Percentiles rank a stretch among this genome's conserved stretches.
These are phyloP conservation scores for Drosophila baimaii DNA, from an alignment of 1,140 invertebrate species.

Conservation along the genomic window DNA sequence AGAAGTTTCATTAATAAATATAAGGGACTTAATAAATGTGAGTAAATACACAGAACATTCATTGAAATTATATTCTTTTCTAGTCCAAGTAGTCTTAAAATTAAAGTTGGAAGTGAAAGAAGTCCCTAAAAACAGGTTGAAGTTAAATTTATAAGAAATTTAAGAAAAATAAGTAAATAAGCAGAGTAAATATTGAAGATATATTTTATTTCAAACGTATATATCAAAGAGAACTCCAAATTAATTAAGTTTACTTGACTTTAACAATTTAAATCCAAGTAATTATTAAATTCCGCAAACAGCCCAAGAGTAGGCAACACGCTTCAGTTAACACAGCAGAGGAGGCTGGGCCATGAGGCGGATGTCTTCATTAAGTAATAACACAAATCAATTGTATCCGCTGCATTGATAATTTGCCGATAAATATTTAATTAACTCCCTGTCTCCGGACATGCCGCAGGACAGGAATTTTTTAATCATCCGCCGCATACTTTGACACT, in stretches of 20 bases:
- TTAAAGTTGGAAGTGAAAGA: background rate
- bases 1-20: too few relatives aligned
- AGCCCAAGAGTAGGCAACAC: conserved; percentile 44
- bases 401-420: conserved; percentile 50
- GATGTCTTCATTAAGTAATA: conserved; percentile 53
- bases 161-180: too few relatives aligned
- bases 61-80: too few relatives aligned
- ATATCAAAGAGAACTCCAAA: background rate
- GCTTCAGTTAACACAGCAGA: background rate
- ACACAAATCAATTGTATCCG: conserved; percentile 52
- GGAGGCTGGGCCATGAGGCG: background rate
- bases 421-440: conserved; percentile 56
- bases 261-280: background rate
- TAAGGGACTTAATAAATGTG: too few relatives aligned
- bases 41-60: too few relatives aligned
- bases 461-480: conserved; percentile 72
- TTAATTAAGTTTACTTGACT: background rate
- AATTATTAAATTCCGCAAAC: background rate
- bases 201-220: background rate
- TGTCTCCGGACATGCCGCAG: conserved; percentile 32
- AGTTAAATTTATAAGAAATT: too few relatives aligned
- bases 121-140: too few relatives aligned
- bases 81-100: too few relatives aligned
- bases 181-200: too few relatives aligned
- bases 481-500: conserved; percentile 78